Percentiles rank a stretch among this genome's conserved stretches.
These are phyloP conservation scores for Kryptopterus vitreolus DNA, from an alignment of 2,797 vertebrate genomes.

Conservation along the genomic window DNA sequence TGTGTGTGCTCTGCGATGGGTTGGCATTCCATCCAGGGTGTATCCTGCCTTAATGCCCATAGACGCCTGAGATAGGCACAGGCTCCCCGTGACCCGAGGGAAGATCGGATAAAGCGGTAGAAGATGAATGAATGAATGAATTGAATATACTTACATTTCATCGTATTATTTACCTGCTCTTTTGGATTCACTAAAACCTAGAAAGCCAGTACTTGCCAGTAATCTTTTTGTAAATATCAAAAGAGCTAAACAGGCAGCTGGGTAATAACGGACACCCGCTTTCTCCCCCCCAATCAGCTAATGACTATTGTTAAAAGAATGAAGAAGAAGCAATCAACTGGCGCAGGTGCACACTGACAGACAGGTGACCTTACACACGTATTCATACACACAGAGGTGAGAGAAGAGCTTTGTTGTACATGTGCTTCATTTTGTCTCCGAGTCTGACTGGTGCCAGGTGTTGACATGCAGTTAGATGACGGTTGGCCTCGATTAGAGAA, in stretches of 20 bases:
- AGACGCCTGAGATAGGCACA: too few species aligned
- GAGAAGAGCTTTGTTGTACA: conserved; percentile 4
- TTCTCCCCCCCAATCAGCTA: conserved; percentile 1
- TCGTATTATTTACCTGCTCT: not conserved
- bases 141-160: not conserved
- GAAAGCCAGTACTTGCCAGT: not conserved
- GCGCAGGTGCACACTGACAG: conserved; percentile 13
- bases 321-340: not conserved
- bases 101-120: too few species aligned
- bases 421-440: conserved; percentile 17
- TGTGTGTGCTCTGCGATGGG: too few species aligned
- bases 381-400: conserved; percentile 22
- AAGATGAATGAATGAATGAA: too few species aligned
- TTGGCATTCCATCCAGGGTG: too few species aligned
- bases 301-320: conserved; percentile 23
- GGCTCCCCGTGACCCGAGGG: too few species aligned
- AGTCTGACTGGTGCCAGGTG: conserved; percentile 37
- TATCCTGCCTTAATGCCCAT: too few species aligned
- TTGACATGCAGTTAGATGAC: conserved; percentile 35
- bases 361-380: conserved; percentile 12
- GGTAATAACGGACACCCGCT: conserved; percentile 9
- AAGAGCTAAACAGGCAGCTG: not conserved
- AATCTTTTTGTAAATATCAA: not conserved
- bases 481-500: conserved; percentile 37
- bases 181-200: not conserved